Conservation (phyloP, 2,113 vertebrate species). For the Trachemys scripta region DNA sequence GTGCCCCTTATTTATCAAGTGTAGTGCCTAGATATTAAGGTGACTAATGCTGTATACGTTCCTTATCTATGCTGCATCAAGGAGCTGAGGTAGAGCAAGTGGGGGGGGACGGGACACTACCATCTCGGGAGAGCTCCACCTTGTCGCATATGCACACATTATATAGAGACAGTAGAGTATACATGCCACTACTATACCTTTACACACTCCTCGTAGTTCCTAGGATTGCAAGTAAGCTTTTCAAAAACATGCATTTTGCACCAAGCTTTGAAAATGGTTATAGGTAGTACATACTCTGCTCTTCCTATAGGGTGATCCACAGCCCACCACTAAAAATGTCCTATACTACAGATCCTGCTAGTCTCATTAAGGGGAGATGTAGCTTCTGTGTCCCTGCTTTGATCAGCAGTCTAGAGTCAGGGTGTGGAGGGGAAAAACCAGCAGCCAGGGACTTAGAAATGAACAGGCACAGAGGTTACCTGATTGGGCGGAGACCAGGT, state of each 20-base stretch:
- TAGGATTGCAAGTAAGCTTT: background rate
- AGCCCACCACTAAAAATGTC: background rate
- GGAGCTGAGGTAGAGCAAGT: background rate
- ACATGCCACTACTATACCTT: background rate
- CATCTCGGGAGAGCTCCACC: background rate
- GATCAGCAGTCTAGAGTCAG: background rate
- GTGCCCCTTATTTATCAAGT: background rate
- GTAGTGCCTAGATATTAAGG: background rate
- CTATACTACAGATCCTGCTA: background rate
- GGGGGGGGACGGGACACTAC: background rate
- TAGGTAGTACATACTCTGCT: background rate
- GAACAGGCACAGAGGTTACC: background rate
- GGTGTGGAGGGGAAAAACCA: background rate
- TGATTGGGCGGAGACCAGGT: background rate
- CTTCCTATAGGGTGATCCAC: background rate
- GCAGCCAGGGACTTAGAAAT: background rate
- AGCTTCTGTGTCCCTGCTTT: background rate
- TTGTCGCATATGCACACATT: background rate
- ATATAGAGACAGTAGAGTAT: background rate
- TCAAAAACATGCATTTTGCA: background rate
- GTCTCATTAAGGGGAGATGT: background rate
- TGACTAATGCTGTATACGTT: background rate
- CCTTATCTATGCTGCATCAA: background rate
- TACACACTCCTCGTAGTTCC: background rate
- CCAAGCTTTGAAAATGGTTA: background rate